Evolutionary conservation across 2,888 invertebrate genomes (phyloP), one percentile per base, ranked within the genome.

Genomic region (Leptinotarsa peninsularis): DNA sequence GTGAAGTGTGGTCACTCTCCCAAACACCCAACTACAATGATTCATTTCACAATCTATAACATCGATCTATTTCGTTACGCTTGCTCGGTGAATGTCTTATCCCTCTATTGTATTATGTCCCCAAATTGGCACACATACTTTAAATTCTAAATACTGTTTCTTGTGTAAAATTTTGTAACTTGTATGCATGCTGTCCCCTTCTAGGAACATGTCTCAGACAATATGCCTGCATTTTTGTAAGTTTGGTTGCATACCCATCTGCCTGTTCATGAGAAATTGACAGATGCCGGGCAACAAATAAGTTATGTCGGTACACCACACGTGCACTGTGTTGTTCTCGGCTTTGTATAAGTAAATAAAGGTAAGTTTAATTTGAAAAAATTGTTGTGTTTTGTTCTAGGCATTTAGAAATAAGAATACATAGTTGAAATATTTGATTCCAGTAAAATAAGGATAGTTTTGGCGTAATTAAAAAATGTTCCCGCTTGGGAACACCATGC

Each of bases 251-350:
- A 54, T 17, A 17, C n/a, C 7, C 18, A 43, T 66, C 43, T 66
- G 66, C 43, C 43, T 33, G 43, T 17, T 7, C 43, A 33, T 66
- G 66, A 13, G 66, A 43, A 43, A 33, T 33, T 33, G 33, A 7
- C 33, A 1, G 33, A 33, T 1, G 33, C 33, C 33, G 33, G 33
- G 33, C 33, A 33, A 33, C 33, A 33, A 7, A 33, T 33, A 33
- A 7, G 66, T 66, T 66, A 66, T 17, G 66, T 27, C 14, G 33
- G 10, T 17, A 43, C 66, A 66, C 14, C 49, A 18, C 66, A 43
- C 66, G 33, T 66, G 66, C 43, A 17, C 43, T 66, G 33, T 66
- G 66, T 4, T 66, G 43, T 54, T 54, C 18, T 54, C 7, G 7
- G 17, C 33, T 33, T 33, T 33, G 1, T 33, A 33, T 33, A 33